phyloP scores from a whole-genome alignment of 2,113 vertebrate genomes.

The Hucho hucho region DNA sequence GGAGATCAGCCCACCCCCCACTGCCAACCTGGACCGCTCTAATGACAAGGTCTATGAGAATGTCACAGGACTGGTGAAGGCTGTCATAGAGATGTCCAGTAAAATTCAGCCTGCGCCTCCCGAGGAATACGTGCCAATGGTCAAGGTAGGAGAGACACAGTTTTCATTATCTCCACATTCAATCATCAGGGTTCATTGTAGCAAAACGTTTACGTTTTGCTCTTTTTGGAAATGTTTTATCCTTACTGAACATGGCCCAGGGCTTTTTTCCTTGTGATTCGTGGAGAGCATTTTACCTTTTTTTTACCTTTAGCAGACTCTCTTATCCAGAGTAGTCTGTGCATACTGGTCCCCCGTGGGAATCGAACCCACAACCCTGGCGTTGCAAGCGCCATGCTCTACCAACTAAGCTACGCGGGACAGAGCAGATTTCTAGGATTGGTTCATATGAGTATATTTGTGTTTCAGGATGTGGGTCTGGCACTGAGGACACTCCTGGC shows the following conservation, averaged over 20 bases:
- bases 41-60: slow-evolving; percentile 98
- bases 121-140: slow-evolving; percentile 98
- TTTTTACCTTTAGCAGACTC: too few relatives aligned
- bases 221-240: too few relatives aligned
- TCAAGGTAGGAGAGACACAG: slow-evolving; percentile 80
- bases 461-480: slow-evolving; percentile 89
- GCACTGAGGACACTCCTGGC: slow-evolving; percentile 92
- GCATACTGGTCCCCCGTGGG: too few relatives aligned
- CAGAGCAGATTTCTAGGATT: not conserved
- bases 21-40: slow-evolving; percentile 95
- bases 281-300: too few relatives aligned
- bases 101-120: slow-evolving; percentile 95
- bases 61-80: slow-evolving; percentile 94
- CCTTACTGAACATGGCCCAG: too few relatives aligned
- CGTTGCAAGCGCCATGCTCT: too few relatives aligned
- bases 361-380: too few relatives aligned
- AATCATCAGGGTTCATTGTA: too few relatives aligned
- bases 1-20: slow-evolving; percentile 96
- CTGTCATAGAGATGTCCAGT: slow-evolving; percentile 98
- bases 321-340: too few relatives aligned
- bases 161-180: not conserved
- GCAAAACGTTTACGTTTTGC: too few relatives aligned
- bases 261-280: too few relatives aligned
- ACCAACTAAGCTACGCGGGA: too few relatives aligned
- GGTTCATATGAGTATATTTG: not conserved